Base-by-base conservation (phyloP, 1,140 invertebrate genomes). In the Pogonomyrmex californicus region DNA sequence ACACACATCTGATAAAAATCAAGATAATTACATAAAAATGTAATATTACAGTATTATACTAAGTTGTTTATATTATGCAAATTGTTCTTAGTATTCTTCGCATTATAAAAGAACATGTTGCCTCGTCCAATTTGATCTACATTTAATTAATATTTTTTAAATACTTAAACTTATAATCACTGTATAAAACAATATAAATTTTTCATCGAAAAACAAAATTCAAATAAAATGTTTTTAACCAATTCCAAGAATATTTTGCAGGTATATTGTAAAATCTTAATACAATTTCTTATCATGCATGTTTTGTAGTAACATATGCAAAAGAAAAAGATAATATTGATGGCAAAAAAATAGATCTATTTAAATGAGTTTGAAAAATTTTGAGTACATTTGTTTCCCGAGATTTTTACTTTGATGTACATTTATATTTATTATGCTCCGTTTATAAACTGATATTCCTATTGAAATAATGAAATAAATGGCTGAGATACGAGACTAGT, bases 401-500 rank as follows among this genome's bases (percentile, higher is more conserved):
- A 77, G 1, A 30, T 54, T 63, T 63, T 38, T 1, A 30, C 7
- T 68, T 3, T 51, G 0, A 7, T 66, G 41, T 47, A n/a, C 14
- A n/a, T 41, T 81, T 10, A 41, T 30, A 41, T 51, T 65, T 51
- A 63, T 65, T 51, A 79, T 41, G 5, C 23, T 65, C 4, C 0
- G 36, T 78, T 65, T 79, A 51, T 79, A 30, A 75, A 78, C 9
- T 78, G 36, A 41, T 41, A 47, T 70, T 63, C 33, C 33, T 30
- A 14, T 56, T 47, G 30, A 9, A 4, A 30, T 41, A 54, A 65
- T 68, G 33, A 56, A 79, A 68, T 56, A 79, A 66, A 56, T 79
- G 77, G 49, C 49, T 68, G n/a, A 56, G 0, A 41, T 30, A 81
- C 38, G 14, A 68, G 77, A 81, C 77, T 81, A 81, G 77, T n/a